Percentiles rank a stretch among this genome's conserved stretches.
Evolutionary conservation across 37 sponge, comb jelly and placozoan species (phyloP).

Genomic region (Corticium candelabrum): DNA sequence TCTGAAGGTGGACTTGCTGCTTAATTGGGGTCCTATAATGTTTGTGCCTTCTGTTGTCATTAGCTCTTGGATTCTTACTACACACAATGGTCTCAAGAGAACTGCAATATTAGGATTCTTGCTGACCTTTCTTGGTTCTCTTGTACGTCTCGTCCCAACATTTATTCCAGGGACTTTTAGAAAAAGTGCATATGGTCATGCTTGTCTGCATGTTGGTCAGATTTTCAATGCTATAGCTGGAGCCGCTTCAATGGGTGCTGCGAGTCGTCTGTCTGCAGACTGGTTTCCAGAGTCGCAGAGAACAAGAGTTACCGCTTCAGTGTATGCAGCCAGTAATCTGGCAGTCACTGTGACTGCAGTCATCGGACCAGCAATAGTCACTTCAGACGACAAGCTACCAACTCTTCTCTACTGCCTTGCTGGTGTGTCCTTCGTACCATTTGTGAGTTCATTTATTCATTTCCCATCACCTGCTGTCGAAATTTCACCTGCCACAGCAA

Average conservation of each 20-base stretch:
- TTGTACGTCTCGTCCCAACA: neutral
- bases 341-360: neutral
- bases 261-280: neutral
- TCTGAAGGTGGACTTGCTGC: neutral
- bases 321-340: neutral
- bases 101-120: neutral
- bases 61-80: neutral
- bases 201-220: neutral
- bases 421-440: neutral
- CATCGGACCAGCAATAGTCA: neutral
- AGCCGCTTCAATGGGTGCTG: neutral
- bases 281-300: neutral
- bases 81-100: neutral
- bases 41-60: neutral
- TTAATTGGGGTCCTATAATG: neutral
- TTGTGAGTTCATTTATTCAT: neutral
- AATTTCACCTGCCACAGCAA: neutral
- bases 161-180: neutral
- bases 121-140: neutral
- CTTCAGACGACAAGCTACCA: neutral
- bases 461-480: too few species aligned
- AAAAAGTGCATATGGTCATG: neutral
- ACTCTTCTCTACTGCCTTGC: neutral
- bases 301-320: neutral
- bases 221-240: neutral